A percentile compares a stretch with the other conserved stretches of the same genome.
Conservation (phyloP, 2,113 vertebrate species). For the Sigmodon hispidus region DNA sequence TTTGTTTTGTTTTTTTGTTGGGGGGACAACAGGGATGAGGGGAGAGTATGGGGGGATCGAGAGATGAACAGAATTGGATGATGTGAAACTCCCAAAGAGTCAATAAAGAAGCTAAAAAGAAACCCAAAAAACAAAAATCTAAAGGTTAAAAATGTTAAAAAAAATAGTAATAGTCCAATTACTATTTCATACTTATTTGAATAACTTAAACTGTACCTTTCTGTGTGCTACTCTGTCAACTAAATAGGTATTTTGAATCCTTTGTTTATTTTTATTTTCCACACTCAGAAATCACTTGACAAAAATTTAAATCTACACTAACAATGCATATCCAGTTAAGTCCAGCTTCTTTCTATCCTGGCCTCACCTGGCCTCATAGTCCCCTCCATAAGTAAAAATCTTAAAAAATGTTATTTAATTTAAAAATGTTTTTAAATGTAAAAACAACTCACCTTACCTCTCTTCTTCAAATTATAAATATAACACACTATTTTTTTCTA, state of each 20-base stretch:
- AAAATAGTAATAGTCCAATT: background rate
- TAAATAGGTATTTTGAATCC: background rate
- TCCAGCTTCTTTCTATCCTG: background rate
- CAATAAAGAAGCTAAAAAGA: too few relatives aligned
- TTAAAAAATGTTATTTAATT: background rate
- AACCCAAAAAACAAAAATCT: too few relatives aligned
- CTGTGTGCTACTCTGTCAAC: background rate
- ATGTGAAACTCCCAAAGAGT: too few relatives aligned
- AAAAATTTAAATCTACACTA: slow-evolving; percentile 10
- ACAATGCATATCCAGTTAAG: slow-evolving; percentile 26
- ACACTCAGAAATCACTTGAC: background rate
- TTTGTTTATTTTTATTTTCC: slow-evolving; percentile 24
- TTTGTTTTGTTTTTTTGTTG: too few relatives aligned
- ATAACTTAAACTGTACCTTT: background rate
- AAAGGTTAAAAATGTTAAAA: too few relatives aligned
- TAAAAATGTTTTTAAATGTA: background rate
- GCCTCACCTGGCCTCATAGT: background rate
- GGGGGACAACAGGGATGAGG: too few relatives aligned
- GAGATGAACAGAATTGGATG: too few relatives aligned
- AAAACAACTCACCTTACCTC: background rate
- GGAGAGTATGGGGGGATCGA: too few relatives aligned
- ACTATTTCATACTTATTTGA: slow-evolving; percentile 2
- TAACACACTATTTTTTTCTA: background rate
- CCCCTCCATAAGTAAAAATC: background rate
- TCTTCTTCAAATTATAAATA: slow-evolving; percentile 43